Base-by-base conservation (phyloP, 2,797 vertebrate genomes). In the Anguilla pacifica region DNA sequence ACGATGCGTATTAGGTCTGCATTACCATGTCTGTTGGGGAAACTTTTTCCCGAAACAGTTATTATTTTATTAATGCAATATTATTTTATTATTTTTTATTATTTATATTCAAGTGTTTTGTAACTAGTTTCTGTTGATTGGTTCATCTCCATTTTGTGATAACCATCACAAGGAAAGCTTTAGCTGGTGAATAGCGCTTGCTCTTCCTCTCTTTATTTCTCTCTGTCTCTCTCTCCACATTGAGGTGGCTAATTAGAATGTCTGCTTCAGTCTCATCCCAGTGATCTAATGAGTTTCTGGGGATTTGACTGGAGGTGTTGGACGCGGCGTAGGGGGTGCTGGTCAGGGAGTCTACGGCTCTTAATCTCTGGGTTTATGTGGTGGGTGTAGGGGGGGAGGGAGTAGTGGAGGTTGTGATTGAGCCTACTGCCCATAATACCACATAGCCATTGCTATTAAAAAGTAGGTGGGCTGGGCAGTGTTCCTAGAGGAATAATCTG, bases 221-320 rank as follows among this genome's bases (percentile, higher is more conserved):
- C 57, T 85, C 6, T 67, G 46, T 39, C 4, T 70, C 22, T 46
- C 49, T 35, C 51, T 77, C 22, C 82, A 53, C 49, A n/a, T 84
- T 61, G 79, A 57, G 31, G 86, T 15, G 81, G 64, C 35, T 77
- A 35, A 59, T 55, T 72, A 31, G 82, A 84, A 35, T 59, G 17
- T 84, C n/a, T 74, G 87, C 49, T 59, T 28, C 83, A 55, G 67
- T 85, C 61, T 74, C 67, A 9, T 84, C 51, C 35, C 46, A 15
- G 51, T 7, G 83, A 59, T 84, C 57, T 43, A 11, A 46, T 59
- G 35, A 51, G 35, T 55, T 51, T 85, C 31, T 31, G 25, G 87
- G 43, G 82, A 84, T 84, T 84, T 57, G n/a, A 87, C 43, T 79
- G 72, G 49, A 31, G n/a, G 11, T 87, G 86, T 72, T 31, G 35